Percentiles rank a stretch among this genome's conserved stretches.
Conservation (phyloP, 2,113 vertebrate genomes). For the Miniopterus natalensis region DNA sequence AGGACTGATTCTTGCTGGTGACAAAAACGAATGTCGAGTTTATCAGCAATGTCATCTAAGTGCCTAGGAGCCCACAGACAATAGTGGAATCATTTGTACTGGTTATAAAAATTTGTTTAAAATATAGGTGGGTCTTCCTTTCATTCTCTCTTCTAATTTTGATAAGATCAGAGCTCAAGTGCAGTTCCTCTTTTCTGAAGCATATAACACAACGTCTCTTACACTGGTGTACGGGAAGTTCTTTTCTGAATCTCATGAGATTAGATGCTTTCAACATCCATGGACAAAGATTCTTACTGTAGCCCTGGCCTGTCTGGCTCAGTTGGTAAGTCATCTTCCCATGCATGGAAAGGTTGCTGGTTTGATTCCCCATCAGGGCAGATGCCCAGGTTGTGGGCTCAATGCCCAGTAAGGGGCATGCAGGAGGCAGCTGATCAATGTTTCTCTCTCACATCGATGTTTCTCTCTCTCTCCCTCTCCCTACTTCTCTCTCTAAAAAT, state of each 20-base stretch:
- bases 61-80: not conserved
- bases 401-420: too few relatives aligned
- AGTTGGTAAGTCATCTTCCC: too few relatives aligned
- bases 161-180: slow-evolving; percentile 12
- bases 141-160: slow-evolving; percentile 27
- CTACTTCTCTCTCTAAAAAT: too few relatives aligned
- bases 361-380: too few relatives aligned
- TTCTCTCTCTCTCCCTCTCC: too few relatives aligned
- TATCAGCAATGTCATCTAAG: not conserved
- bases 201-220: not conserved
- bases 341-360: too few relatives aligned
- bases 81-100: not conserved
- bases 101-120: slow-evolving; percentile 20
- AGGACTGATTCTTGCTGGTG: slow-evolving; percentile 15
- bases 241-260: slow-evolving; percentile 20
- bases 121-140: slow-evolving; percentile 30
- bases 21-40: slow-evolving; percentile 35
- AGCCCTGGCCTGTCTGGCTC: too few relatives aligned
- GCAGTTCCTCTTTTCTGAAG: not conserved
- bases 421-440: too few relatives aligned
- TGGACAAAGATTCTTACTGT: not conserved
- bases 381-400: too few relatives aligned
- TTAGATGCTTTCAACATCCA: slow-evolving; percentile 46
- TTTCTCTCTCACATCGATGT: too few relatives aligned
- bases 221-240: not conserved